phyloP scores from a whole-genome alignment of 2,888 invertebrate genomes.

The Koerneria pararmatus region DNA sequence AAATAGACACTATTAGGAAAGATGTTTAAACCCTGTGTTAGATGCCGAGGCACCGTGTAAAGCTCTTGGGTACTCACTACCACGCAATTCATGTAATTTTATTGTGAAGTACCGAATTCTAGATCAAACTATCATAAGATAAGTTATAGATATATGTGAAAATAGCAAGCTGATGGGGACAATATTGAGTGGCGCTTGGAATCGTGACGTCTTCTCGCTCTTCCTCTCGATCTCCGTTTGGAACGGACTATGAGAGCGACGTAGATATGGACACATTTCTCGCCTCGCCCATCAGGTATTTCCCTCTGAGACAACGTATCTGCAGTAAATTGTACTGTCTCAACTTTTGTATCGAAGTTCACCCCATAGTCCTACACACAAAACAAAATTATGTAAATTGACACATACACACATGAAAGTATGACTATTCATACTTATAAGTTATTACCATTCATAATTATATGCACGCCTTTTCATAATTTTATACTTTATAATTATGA shows the following conservation, averaged over 20 bases:
- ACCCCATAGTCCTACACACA: background rate
- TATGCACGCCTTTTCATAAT: background rate
- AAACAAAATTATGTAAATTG: background rate
- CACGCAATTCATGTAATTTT: too few relatives aligned
- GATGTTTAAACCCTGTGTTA: too few relatives aligned
- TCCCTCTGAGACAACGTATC: too few relatives aligned
- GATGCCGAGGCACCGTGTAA: too few relatives aligned
- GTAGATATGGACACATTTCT: conserved; percentile 15
- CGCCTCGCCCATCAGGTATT: conserved; percentile 12
- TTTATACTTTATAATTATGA: background rate
- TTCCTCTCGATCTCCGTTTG: conserved; percentile 8
- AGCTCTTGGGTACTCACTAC: too few relatives aligned
- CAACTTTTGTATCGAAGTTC: background rate
- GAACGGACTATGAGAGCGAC: conserved; percentile 11
- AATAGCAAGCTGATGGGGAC: background rate
- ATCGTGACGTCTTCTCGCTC: conserved; percentile 8
- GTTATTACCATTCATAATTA: too few relatives aligned
- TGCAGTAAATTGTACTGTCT: too few relatives aligned
- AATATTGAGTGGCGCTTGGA: conserved; percentile 8
- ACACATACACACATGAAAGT: too few relatives aligned
- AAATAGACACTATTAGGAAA: too few relatives aligned
- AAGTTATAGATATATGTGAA: background rate
- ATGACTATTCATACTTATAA: too few relatives aligned
- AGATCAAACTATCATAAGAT: too few relatives aligned
- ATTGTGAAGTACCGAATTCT: too few relatives aligned